These are phyloP conservation scores for Hypsibius dujardini DNA, from an alignment of 1,140 invertebrate species.

Conservation along the genomic window DNA sequence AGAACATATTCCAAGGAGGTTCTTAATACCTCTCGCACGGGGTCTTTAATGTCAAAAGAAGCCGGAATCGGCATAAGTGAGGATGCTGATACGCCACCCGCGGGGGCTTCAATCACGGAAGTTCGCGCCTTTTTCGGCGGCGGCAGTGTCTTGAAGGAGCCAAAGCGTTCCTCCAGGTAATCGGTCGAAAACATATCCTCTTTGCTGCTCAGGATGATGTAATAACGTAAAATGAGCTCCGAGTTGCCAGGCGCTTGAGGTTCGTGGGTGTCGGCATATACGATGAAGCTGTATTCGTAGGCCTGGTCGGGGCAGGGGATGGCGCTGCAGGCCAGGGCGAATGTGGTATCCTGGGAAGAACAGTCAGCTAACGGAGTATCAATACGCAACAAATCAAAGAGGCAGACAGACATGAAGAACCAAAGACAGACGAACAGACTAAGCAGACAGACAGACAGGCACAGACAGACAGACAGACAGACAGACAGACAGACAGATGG, in stretches of 20 bases:
- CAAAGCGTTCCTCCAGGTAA: slow-evolving; percentile 11
- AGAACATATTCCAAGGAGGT: too few species aligned
- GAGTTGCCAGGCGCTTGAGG: slow-evolving; percentile 28
- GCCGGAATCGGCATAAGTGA: too few species aligned
- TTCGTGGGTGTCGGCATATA: slow-evolving; percentile 24
- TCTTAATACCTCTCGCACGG: too few species aligned
- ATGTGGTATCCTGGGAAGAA: slow-evolving; percentile 19
- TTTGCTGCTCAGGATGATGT: slow-evolving; percentile 48
- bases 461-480: slow-evolving; percentile 46
- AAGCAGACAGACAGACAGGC: too few species aligned
- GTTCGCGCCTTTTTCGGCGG: background rate
- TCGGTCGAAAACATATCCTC: background rate
- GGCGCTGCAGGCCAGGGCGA: slow-evolving; percentile 15
- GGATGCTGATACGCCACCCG: too few species aligned
- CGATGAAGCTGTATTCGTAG: slow-evolving; percentile 6
- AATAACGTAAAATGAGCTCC: slow-evolving; percentile 47
- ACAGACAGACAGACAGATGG: slow-evolving; percentile 44
- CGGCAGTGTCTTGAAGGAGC: slow-evolving; percentile 8
- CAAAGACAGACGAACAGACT: slow-evolving; percentile 37
- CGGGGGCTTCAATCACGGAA: too few species aligned
- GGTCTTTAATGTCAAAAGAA: too few species aligned
- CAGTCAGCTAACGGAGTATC: background rate
- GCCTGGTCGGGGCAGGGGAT: background rate
- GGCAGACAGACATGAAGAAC: slow-evolving; percentile 23
- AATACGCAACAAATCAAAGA: slow-evolving; percentile 5